These are phyloP conservation scores for Branchinecta lynchi DNA, from an alignment of 1,140 invertebrate genomes.

Conservation along the genomic window DNA sequence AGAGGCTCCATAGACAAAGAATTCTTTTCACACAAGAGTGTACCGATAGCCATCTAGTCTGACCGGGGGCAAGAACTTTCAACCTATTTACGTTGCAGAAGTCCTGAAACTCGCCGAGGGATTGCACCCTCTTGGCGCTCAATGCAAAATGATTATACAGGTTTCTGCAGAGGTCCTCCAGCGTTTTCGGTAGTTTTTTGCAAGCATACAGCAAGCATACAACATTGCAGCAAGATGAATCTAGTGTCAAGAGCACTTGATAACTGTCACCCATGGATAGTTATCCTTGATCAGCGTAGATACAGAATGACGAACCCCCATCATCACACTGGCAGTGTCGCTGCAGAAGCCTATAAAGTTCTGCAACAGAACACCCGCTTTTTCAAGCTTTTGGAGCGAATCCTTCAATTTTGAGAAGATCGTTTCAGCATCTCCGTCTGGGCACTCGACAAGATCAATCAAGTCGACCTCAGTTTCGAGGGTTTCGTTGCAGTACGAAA, in stretches of 20 bases:
- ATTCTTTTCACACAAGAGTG: constrained; percentile 28
- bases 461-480: constrained; percentile 17
- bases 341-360: constrained; percentile 29
- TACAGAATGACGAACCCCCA: constrained; percentile 28
- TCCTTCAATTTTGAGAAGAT: constrained; percentile 18
- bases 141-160: constrained; percentile 20
- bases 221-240: constrained; percentile 23
- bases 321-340: constrained; percentile 30
- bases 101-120: constrained; percentile 19
- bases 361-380: constrained; percentile 19
- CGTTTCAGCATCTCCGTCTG: constrained; percentile 19
- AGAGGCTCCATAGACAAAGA: constrained; percentile 28
- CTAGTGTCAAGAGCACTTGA: constrained; percentile 21
- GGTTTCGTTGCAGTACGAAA: neutral
- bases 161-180: constrained; percentile 20
- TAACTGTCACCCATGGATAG: constrained; percentile 17
- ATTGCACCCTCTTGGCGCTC: constrained; percentile 19
- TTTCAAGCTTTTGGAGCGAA: neutral
- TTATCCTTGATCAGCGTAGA: constrained; percentile 25
- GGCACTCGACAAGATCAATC: constrained; percentile 24
- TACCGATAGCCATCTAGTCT: constrained; percentile 31
- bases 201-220: constrained; percentile 24
- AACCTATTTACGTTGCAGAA: constrained; percentile 17
- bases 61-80: constrained; percentile 28
- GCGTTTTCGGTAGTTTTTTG: constrained; percentile 21